phyloP scores from a whole-genome alignment of 2,113 vertebrate species.

The Columba janthina region DNA sequence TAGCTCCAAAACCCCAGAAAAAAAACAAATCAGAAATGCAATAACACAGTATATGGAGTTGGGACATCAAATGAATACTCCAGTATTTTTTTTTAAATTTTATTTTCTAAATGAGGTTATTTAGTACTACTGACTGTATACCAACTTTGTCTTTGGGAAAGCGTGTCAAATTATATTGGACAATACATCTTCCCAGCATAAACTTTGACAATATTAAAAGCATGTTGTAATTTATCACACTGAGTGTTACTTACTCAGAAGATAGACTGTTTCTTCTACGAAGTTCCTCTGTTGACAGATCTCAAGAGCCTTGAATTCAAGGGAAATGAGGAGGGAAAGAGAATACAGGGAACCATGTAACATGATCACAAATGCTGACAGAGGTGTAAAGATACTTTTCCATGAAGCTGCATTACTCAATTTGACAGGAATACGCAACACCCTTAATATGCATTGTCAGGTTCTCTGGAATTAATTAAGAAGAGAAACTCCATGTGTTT shows the following conservation, averaged over 20 bases:
- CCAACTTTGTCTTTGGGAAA: neutral
- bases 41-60: neutral
- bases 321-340: neutral
- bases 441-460: neutral
- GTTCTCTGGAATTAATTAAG: neutral
- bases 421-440: neutral
- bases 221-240: neutral
- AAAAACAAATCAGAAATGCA: neutral
- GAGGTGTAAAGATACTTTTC: neutral
- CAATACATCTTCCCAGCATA: neutral
- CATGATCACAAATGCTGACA: neutral
- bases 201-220: neutral
- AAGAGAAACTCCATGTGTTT: neutral
- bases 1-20: neutral
- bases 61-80: neutral
- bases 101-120: neutral
- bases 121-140: neutral
- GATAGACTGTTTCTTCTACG: slow-evolving; percentile 95
- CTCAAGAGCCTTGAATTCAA: slow-evolving; percentile 88
- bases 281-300: slow-evolving; percentile 98
- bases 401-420: neutral
- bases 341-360: neutral
- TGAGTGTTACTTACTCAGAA: slow-evolving; percentile 89
- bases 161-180: neutral
- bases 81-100: neutral